Base-by-base conservation (phyloP, 2,113 vertebrate genomes). In the Pelecanoides urinatrix region DNA sequence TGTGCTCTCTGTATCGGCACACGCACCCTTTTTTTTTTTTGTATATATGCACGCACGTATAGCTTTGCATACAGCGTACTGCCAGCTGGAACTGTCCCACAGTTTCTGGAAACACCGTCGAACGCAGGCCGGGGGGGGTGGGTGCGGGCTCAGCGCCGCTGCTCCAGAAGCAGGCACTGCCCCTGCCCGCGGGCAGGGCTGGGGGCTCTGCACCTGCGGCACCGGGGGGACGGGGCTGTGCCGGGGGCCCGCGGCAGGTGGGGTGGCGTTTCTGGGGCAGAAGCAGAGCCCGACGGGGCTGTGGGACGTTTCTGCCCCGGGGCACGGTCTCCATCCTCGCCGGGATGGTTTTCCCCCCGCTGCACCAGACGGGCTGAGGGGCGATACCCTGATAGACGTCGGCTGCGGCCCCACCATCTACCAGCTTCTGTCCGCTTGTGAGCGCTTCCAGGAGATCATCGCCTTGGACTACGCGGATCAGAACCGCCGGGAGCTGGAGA, bases 381-480 rank as follows among this genome's bases (percentile, higher is more conserved):
- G 97, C 3, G 27, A 90, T 10, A 92, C 77, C 58, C 66, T 97
- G 82, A 86, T 94, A 9, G 98, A 98, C 0, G 59, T 97, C 0
- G 92, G 97, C 66, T 94, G 96, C 2, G 95, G 97, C n/a, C 98
- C 97, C 18, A 92, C 96, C 42, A 95, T 95, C 86, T 95, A 97
- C 85, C 96, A 95, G 55, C 71, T 98, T 5, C 95, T 98, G 18
- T 97, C 96, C 0, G 96, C 97, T 19, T 98, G 97, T 2, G 86
- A 97, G 73, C 29, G 14, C 61, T 98, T 95, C 75, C 49, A 90
- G 50, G 96, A 98, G 82, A 93, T 97, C 49, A 68, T 94, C 1
- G 65, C 97, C 40, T 95, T 97, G 4, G 97, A 98, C 84, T 97
- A 92, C 26, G 40, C 83, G 0, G 92, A 96, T 25, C 49, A 20